Evolutionary conservation across 2,113 vertebrate species (phyloP).

Genomic region (Eudorcas thomsonii): DNA sequence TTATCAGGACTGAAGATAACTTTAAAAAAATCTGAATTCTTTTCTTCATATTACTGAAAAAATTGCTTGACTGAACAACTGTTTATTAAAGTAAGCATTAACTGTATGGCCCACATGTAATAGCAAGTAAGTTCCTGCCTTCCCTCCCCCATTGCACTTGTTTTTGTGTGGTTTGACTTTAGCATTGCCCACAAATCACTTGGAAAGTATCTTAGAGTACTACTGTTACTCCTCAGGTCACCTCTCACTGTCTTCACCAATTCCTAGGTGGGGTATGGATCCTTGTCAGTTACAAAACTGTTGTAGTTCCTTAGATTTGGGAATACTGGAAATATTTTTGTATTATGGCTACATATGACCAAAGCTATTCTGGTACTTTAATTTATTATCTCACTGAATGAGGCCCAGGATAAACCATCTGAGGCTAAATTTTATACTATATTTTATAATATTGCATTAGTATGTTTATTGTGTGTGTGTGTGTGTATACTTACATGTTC

Average conservation of each 20-base stretch:
- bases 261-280: background rate
- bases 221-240: background rate
- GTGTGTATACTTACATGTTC: background rate
- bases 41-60: background rate
- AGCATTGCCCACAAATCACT: background rate
- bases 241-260: background rate
- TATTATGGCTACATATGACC: background rate
- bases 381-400: background rate
- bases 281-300: background rate
- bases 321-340: background rate
- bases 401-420: background rate
- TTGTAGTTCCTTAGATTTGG: background rate
- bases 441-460: background rate
- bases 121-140: background rate
- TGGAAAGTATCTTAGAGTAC: background rate
- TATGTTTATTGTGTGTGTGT: background rate
- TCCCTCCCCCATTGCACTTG: background rate
- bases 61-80: background rate
- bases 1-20: no score
- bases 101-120: background rate
- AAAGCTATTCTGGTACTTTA: conserved; percentile 8
- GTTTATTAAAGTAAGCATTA: background rate
- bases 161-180: background rate
- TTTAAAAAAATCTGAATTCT: background rate
- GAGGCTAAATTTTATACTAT: conserved; percentile 20